phyloP scores from a whole-genome alignment of 2,113 vertebrate species.

The Porphyrio hochstetteri region DNA sequence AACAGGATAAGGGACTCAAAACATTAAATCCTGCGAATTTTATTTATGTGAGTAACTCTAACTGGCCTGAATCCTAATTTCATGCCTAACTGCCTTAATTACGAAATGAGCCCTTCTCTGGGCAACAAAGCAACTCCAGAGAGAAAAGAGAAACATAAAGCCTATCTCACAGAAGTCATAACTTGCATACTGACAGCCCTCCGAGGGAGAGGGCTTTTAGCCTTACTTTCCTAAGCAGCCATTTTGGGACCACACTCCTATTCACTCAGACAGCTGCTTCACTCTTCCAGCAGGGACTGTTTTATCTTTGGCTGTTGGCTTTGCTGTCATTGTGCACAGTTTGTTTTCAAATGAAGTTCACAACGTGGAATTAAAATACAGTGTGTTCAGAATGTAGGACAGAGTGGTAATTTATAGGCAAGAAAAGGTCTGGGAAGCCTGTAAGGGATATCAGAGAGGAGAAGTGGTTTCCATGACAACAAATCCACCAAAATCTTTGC shows the following conservation, averaged over 20 bases:
- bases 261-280: background rate
- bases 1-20: background rate
- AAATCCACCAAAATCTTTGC: constrained; percentile 71
- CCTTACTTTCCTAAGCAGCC: background rate
- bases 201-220: background rate
- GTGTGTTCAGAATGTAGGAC: constrained; percentile 56
- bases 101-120: constrained; percentile 1
- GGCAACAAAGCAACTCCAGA: background rate
- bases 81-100: constrained; percentile 12
- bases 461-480: constrained; percentile 74
- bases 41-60: background rate
- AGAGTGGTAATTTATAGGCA: constrained; percentile 59
- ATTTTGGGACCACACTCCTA: background rate
- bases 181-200: background rate
- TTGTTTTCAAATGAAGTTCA: constrained; percentile 24
- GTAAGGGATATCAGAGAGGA: constrained; percentile 56
- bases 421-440: constrained; percentile 69
- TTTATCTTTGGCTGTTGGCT: background rate
- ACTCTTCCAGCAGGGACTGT: background rate
- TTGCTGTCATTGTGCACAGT: background rate
- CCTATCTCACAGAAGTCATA: background rate
- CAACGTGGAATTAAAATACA: constrained; percentile 6
- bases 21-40: background rate
- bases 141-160: background rate
- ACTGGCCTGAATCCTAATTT: constrained; percentile 12